phyloP scores from a whole-genome alignment of 92 coral and sea anemone genomes.

The Epizoanthus illoricatus region DNA sequence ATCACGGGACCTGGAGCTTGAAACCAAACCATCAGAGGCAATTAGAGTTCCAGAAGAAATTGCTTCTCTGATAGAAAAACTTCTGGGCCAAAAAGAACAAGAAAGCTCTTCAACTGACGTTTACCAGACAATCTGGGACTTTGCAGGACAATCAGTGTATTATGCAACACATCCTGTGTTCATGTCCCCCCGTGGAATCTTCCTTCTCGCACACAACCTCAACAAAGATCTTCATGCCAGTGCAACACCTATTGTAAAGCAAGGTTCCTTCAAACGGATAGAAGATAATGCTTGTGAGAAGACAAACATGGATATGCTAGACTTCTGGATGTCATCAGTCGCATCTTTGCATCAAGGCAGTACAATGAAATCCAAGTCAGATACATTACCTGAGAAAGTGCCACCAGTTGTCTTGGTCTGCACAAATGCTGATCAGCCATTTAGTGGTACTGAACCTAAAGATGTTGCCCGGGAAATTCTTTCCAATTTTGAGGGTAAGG shows the following conservation, averaged over 20 bases:
- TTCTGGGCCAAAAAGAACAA: not conserved
- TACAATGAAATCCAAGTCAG: not conserved
- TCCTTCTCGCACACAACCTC: conserved; percentile 7
- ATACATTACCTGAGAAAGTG: conserved; percentile 1
- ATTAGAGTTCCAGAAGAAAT: conserved; percentile 8
- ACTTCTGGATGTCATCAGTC: conserved; percentile 27
- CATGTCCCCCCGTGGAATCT: conserved; percentile 9
- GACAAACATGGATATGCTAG: conserved; percentile 29
- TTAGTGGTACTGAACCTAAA: conserved; percentile 5
- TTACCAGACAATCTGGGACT: conserved; percentile 20
- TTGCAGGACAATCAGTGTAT: conserved; percentile 41
- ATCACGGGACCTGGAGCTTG: no score
- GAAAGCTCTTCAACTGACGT: not conserved
- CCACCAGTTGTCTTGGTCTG: conserved; percentile 57
- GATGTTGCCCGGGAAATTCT: conserved; percentile 41
- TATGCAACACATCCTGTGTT: conserved; percentile 40
- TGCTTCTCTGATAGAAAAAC: conserved; percentile 1
- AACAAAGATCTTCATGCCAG: conserved; percentile 13
- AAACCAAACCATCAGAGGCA: no score
- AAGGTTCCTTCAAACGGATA: conserved; percentile 18
- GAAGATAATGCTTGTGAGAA: conserved; percentile 23
- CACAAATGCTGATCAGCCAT: conserved; percentile 62
- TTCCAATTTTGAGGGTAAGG: not conserved
- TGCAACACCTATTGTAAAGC: conserved; percentile 24
- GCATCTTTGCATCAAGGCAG: conserved; percentile 21